Conservation (phyloP, 2,797 vertebrate genomes). For the Bovichtus variegatus region DNA sequence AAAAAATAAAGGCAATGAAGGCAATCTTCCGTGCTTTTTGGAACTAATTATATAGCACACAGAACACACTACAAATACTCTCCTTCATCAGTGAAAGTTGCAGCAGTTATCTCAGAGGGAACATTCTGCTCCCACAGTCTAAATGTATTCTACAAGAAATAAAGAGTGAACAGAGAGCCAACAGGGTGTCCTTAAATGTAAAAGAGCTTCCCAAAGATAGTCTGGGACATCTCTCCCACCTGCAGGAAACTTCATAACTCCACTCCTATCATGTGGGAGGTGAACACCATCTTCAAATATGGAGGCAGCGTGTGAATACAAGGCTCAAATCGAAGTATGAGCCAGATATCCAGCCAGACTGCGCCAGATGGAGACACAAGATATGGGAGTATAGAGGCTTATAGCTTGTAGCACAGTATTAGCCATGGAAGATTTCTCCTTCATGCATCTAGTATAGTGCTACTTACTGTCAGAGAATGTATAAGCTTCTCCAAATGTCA, state of each 20-base stretch:
- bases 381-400: background rate
- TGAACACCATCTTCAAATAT: constrained; percentile 41
- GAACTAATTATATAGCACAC: background rate
- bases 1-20: too few species aligned
- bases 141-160: constrained; percentile 14
- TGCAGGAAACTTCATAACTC: constrained; percentile 41
- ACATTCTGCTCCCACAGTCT: background rate
- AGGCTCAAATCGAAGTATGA: constrained; percentile 28
- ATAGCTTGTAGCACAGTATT: background rate
- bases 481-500: background rate
- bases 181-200: constrained; percentile 27
- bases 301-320: constrained; percentile 35
- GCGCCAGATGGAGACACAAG: constrained; percentile 51
- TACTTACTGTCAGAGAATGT: background rate
- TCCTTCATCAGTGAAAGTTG: background rate
- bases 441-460: background rate
- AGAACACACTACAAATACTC: background rate
- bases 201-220: constrained; percentile 35
- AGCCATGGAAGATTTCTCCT: constrained; percentile 5
- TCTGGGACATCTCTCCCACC: constrained; percentile 28
- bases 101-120: background rate
- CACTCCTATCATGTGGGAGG: constrained; percentile 38
- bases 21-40: background rate
- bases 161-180: background rate
- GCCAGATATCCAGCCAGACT: constrained; percentile 41